Evolutionary conservation across 2,113 vertebrate species (phyloP).

Genomic region (Arizona elegans): DNA sequence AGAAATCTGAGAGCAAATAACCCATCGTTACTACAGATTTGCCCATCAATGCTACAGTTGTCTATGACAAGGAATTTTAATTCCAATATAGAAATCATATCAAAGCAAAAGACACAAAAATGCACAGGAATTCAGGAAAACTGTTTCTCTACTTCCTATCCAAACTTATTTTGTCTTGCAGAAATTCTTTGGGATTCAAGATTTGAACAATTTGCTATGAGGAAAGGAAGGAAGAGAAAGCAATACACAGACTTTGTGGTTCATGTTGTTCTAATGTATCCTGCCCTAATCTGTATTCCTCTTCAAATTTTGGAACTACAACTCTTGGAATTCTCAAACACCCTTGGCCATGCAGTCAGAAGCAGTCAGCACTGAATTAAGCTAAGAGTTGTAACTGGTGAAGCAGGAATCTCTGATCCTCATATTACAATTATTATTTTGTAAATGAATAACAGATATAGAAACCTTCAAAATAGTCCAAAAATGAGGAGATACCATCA

Average conservation of each 20-base stretch:
- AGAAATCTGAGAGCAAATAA: neutral
- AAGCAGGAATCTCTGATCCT: neutral
- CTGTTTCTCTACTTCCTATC: neutral
- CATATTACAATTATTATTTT: neutral
- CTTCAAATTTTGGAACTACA: neutral
- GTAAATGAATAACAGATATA: neutral
- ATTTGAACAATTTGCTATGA: neutral
- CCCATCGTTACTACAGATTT: neutral
- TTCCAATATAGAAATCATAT: constrained; percentile 17
- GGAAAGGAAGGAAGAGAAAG: neutral
- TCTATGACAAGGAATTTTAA: constrained; percentile 6
- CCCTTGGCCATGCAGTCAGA: neutral
- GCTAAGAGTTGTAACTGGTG: neutral
- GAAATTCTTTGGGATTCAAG: neutral
- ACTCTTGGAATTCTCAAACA: neutral
- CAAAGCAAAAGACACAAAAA: constrained; percentile 43
- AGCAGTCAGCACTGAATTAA: neutral
- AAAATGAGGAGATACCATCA: neutral
- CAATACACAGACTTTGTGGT: neutral
- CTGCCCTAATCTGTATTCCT: neutral
- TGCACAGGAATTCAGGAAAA: constrained; percentile 18
- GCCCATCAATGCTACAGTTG: constrained; percentile 22
- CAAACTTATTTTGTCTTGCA: neutral
- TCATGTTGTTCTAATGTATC: neutral
- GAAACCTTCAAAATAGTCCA: neutral